A percentile compares a stretch with the other conserved stretches of the same genome.
Conservation (phyloP, 2,113 vertebrate species). For the Cepphus grylle region DNA sequence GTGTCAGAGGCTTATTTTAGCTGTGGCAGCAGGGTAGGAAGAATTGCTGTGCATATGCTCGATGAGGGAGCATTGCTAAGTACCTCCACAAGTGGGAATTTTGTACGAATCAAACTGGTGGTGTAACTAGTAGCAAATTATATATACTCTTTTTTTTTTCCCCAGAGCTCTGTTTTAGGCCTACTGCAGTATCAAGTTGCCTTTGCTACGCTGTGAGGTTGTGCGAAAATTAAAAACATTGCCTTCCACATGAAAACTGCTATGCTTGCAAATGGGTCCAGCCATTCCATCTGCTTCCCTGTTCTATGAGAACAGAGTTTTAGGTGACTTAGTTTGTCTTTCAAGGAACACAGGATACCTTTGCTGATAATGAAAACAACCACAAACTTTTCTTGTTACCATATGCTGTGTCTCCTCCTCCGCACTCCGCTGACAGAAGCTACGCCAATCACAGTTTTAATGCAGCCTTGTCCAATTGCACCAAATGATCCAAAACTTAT, state of each 20-base stretch:
- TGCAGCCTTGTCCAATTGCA: not conserved
- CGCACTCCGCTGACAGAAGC: not conserved
- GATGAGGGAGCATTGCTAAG: not conserved
- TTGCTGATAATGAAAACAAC: not conserved
- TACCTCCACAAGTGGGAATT: not conserved
- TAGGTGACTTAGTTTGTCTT: not conserved
- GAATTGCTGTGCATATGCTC: not conserved
- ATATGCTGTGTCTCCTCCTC: not conserved
- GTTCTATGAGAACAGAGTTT: not conserved
- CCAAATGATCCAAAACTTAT: not conserved
- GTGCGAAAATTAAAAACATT: not conserved
- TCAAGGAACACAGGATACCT: not conserved
- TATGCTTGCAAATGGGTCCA: not conserved
- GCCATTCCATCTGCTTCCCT: not conserved
- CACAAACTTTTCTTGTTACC: not conserved
- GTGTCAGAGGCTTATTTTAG: not conserved
- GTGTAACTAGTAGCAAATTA: not conserved
- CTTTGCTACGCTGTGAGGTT: not conserved
- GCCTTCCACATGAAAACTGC: not conserved
- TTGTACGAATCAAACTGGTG: not conserved
- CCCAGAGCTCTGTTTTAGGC: not conserved
- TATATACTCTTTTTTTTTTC: not conserved
- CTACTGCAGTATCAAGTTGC: not conserved
- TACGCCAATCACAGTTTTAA: rapidly evolving
- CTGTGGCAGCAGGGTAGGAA: not conserved